A percentile compares a stretch with the other conserved stretches of the same genome.
phyloP scores from a whole-genome alignment of 2,113 vertebrate species.

The Centropus unirufus region DNA sequence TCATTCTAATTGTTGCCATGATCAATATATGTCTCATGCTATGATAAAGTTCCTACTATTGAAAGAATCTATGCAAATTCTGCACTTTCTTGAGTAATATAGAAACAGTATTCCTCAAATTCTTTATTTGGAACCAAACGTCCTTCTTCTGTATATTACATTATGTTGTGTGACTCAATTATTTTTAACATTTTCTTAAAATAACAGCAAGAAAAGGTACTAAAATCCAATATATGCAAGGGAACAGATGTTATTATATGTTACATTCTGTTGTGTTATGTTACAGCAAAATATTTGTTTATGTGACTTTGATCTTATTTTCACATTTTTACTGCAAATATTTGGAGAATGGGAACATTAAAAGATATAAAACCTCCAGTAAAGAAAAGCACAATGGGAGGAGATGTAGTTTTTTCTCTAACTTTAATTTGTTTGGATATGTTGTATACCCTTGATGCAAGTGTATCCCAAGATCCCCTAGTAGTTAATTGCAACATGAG shows the following conservation, averaged over 20 bases:
- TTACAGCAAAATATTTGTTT: not conserved
- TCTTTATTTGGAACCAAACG: not conserved
- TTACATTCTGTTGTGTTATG: too few relatives aligned
- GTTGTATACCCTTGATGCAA: not conserved
- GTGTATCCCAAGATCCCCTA: not conserved
- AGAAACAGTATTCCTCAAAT: not conserved
- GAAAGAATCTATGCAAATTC: not conserved
- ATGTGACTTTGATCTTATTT: not conserved
- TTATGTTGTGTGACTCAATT: not conserved
- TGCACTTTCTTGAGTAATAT: not conserved
- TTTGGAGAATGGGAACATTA: not conserved
- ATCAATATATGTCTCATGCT: not conserved
- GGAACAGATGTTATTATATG: too few relatives aligned
- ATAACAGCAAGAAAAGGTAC: not conserved
- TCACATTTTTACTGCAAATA: not conserved
- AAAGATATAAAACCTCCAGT: not conserved
- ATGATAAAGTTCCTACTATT: not conserved
- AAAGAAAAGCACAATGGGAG: not conserved
- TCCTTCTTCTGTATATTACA: not conserved
- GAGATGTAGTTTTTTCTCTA: not conserved
- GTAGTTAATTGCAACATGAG: not conserved
- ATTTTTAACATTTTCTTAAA: conserved; percentile 4
- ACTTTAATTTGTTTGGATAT: not conserved
- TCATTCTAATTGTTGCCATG: not conserved
- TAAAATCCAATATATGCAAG: not conserved